phyloP scores from a whole-genome alignment of 2,797 vertebrate species.

The Cuniculus paca region DNA sequence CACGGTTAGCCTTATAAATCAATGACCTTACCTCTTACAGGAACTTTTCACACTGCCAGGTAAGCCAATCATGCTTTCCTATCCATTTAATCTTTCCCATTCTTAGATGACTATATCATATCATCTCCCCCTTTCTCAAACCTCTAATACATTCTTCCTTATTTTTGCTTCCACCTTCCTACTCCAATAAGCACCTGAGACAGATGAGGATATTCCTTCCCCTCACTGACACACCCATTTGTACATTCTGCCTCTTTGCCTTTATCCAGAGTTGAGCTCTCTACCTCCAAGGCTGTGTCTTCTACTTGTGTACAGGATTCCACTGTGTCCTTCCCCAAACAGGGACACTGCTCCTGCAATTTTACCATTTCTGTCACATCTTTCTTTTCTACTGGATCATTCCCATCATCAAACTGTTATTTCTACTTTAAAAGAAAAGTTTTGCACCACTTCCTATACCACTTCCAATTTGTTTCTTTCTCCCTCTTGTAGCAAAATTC shows the following conservation, averaged over 20 bases:
- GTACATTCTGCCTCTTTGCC: not conserved
- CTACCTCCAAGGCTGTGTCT: not conserved
- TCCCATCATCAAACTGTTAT: not conserved
- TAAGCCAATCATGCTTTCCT: not conserved
- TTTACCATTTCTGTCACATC: not conserved
- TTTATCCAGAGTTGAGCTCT: not conserved
- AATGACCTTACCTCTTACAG: not conserved
- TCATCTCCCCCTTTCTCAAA: not conserved
- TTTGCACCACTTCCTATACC: not conserved
- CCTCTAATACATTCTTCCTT: not conserved
- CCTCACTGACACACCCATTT: not conserved
- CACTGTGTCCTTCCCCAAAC: not conserved
- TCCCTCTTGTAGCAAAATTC: not conserved
- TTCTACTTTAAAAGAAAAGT: not conserved
- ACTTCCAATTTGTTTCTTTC: not conserved
- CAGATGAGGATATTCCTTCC: fast-evolving
- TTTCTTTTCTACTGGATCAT: not conserved
- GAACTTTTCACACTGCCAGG: not conserved
- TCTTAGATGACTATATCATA: not conserved
- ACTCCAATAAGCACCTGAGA: not conserved
- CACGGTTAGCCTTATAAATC: not conserved
- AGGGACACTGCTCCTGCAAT: not conserved
- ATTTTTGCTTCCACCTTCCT: not conserved
- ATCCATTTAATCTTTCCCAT: not conserved
- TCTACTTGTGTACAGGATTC: not conserved